Evolutionary conservation across 2,888 invertebrate genomes (phyloP).

Genomic region (Deilephila porcellus): DNA sequence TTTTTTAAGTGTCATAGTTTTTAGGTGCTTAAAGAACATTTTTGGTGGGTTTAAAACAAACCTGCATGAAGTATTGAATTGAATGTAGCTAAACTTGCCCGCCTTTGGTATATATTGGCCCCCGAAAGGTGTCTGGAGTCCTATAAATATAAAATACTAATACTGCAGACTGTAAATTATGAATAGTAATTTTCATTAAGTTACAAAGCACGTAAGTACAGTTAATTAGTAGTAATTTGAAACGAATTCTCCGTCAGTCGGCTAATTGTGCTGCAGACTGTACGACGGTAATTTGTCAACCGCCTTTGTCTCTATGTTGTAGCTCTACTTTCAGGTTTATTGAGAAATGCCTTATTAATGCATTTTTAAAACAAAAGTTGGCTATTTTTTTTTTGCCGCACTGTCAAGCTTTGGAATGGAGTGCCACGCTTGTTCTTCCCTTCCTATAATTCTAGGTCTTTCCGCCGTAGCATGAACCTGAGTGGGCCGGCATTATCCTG

Average conservation of each 20-base stretch:
- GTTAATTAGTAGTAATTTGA: slow-evolving; percentile 28
- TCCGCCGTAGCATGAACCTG: no score
- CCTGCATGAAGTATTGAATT: no score
- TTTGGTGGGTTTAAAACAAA: no score
- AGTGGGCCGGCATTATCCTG: no score
- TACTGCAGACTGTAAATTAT: neutral
- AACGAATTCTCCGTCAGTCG: slow-evolving; percentile 39
- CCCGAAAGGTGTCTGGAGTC: neutral
- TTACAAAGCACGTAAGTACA: slow-evolving; percentile 36
- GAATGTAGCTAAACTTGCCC: no score
- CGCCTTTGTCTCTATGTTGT: neutral
- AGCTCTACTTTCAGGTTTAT: neutral
- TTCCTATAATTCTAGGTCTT: no score
- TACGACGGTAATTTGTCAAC: slow-evolving; percentile 29
- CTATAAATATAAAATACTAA: neutral
- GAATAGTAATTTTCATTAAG: neutral
- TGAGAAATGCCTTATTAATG: neutral
- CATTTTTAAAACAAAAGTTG: neutral
- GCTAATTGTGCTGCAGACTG: slow-evolving; percentile 41
- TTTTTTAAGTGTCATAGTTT: no score
- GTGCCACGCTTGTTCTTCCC: no score
- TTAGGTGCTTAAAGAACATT: no score
- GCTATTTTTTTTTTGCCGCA: neutral
- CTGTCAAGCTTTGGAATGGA: no score
- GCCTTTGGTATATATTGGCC: neutral